Evolutionary conservation across 2,113 vertebrate species (phyloP).

Genomic region (Ophthalmotilapia sp.): DNA sequence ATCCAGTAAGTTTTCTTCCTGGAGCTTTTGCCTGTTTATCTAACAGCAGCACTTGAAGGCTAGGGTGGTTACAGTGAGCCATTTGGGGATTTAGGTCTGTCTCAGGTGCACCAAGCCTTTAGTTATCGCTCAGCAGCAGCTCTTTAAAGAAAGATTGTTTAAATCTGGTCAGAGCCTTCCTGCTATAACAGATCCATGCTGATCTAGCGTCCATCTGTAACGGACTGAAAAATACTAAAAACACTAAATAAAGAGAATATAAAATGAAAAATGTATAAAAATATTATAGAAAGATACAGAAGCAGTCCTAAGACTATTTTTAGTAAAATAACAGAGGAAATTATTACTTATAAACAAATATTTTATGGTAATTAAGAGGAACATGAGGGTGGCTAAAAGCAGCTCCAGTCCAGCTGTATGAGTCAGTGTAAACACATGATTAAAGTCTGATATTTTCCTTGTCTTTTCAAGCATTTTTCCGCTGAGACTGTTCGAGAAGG

Average conservation of each 20-base stretch:
- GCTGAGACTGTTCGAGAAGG: neutral
- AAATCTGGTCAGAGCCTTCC: neutral
- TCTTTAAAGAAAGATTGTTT: neutral
- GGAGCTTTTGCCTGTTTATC: neutral
- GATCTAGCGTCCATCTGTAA: neutral
- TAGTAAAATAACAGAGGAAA: neutral
- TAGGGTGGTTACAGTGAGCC: neutral
- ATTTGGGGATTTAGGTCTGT: neutral
- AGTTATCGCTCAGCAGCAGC: no score
- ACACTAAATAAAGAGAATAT: neutral
- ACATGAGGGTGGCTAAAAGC: neutral
- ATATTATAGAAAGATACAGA: neutral
- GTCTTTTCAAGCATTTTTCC: neutral
- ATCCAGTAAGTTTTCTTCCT: neutral
- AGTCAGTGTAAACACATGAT: neutral
- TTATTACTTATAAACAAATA: neutral
- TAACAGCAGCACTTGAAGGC: neutral
- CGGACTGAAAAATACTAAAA: neutral
- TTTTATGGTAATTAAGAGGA: neutral
- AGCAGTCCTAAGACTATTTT: neutral
- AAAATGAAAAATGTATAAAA: neutral
- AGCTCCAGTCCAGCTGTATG: neutral
- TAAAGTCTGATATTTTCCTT: neutral
- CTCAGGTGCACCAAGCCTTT: neutral
- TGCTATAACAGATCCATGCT: neutral